Base-by-base conservation (phyloP, 2,888 invertebrate species). In the Dryobota labecula region DNA sequence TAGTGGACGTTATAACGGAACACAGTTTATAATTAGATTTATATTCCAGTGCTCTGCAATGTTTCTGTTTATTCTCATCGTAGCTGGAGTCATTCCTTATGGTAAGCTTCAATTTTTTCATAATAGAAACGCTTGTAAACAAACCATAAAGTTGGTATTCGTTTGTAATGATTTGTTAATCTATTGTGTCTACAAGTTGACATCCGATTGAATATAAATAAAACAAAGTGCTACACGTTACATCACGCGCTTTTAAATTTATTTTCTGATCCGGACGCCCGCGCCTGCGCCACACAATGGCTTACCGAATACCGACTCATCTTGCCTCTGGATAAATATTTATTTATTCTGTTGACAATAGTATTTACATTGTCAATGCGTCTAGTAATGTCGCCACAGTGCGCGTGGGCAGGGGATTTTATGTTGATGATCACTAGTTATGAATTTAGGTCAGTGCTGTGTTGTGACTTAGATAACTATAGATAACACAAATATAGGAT, bases 301-400 rank as follows among this genome's bases (percentile, higher is more conserved):
- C 86, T 86, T 85, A 88, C 89, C 49, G 91, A 91, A 85, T 87
- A 88, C 89, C 74, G 91, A 92, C 94, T 93, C 94, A 94, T 94
- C 94, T 92, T 88, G 91, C 92, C 89, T 90, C 89, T 88, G 91
- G 90, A 94, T 95, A 94, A 95, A 95, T 95, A 95, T 95, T 95
- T 95, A 95, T 95, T 93, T 93, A 93, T 94, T 94, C 92, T 93
- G 95, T 95, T 94, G 95, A 95, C 95, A 95, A 94, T 93, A 90
- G 90, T 94, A 95, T 95, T 95, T 94, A 95, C 95, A 95, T 95
- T 93, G 93, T 93, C 89, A 93, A 90, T 90, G 90, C 86, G 88
- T 89, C 89, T 90, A 89, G 90, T 89, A 88, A 88, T 92, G 94
- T 93, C 90, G 89, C 91, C 90, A 91, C 89, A 89, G 87, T 76